Evolutionary conservation across 1,140 invertebrate genomes (phyloP).

Genomic region (Drosophila mauritiana): DNA sequence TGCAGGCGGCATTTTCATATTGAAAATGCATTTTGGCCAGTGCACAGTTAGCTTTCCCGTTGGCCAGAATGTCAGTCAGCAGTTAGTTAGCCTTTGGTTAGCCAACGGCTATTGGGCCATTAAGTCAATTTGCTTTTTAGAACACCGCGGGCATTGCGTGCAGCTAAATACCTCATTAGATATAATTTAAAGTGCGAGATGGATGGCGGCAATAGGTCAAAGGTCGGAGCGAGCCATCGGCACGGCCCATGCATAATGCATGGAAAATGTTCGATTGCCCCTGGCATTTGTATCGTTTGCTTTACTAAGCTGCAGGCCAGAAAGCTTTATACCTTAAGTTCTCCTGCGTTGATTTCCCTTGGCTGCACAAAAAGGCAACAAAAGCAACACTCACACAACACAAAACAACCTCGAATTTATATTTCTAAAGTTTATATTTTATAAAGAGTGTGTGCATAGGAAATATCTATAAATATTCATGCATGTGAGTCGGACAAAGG

Average conservation of each 20-base stretch:
- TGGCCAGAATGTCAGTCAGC: conserved; percentile 15
- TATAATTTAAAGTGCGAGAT: conserved; percentile 66
- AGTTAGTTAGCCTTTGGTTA: conserved; percentile 21
- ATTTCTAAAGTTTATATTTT: conserved; percentile 69
- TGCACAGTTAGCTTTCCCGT: conserved; percentile 41
- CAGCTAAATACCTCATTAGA: conserved; percentile 83
- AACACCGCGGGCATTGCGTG: conserved; percentile 62
- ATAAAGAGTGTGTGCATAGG: conserved; percentile 55
- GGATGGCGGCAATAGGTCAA: conserved; percentile 30
- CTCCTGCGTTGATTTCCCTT: conserved; percentile 42
- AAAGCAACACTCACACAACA: conserved; percentile 22
- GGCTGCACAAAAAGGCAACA: conserved; percentile 29
- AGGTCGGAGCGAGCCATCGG: conserved; percentile 24
- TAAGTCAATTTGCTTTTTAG: conserved; percentile 67
- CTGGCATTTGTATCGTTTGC: conserved; percentile 38
- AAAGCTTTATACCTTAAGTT: conserved; percentile 59
- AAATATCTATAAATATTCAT: conserved; percentile 61
- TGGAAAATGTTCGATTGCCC: conserved; percentile 19
- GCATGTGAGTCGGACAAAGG: conserved; percentile 49
- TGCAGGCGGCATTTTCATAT: conserved; percentile 75
- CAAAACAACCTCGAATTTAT: conserved; percentile 76
- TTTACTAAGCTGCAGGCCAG: conserved; percentile 29
- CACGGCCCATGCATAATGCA: conserved; percentile 40
- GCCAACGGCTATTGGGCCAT: conserved; percentile 22
- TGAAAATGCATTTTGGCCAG: conserved; percentile 60